These are phyloP conservation scores for Neofelis nebulosa DNA, from an alignment of 2,113 vertebrate species.

Conservation along the genomic window DNA sequence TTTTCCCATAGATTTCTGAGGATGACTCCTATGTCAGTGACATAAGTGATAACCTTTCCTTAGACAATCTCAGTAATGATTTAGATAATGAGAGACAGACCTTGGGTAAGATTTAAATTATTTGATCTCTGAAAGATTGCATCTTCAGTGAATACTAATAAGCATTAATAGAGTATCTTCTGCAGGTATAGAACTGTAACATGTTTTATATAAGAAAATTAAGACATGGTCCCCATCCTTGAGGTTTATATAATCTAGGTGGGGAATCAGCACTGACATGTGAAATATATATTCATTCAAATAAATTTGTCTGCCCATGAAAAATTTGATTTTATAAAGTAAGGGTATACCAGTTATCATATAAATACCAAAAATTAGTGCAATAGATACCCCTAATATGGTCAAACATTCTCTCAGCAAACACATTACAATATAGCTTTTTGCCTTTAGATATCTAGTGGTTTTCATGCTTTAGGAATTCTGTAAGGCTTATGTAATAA, in stretches of 20 bases:
- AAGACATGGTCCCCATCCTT: not conserved
- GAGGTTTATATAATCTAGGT: not conserved
- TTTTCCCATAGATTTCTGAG: conserved; percentile 90
- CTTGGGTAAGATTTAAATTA: conserved; percentile 85
- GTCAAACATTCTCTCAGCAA: not conserved
- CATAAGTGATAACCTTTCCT: conserved; percentile 96
- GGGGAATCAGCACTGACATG: not conserved
- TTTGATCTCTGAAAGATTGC: conserved; percentile 36
- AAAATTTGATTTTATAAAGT: conserved; percentile 16
- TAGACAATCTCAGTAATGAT: conserved; percentile 95
- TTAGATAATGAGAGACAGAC: conserved; percentile 91
- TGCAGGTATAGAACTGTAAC: not conserved
- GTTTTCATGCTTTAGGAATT: not conserved
- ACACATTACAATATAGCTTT: not conserved
- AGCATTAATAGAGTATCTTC: not conserved
- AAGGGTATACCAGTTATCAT: not conserved
- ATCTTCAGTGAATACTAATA: not conserved
- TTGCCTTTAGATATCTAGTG: not conserved
- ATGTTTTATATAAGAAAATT: not conserved
- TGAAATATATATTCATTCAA: not conserved
- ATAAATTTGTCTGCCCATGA: not conserved
- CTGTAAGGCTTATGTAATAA: not conserved
- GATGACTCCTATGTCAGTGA: conserved; percentile 98
- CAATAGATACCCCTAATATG: not conserved
- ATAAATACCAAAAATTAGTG: not conserved